Conservation (phyloP, 92 coral and sea anemone species). For the Epizoanthus scotinus region DNA sequence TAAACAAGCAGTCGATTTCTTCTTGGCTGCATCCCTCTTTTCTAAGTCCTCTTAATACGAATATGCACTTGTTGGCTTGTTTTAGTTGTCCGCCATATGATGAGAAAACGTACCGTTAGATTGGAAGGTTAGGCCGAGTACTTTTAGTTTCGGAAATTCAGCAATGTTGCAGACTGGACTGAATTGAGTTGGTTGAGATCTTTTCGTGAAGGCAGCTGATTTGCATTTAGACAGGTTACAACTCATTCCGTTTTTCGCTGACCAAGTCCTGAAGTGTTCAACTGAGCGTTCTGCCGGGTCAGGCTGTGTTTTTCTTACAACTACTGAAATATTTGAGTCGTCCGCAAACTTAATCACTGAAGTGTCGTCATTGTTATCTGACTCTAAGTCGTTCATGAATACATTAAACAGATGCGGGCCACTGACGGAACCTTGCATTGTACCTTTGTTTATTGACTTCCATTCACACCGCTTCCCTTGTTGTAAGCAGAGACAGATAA, state of each 20-base stretch:
- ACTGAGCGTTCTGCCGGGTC: neutral
- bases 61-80: neutral
- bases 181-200: conserved; percentile 1
- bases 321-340: neutral
- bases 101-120: neutral
- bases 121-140: conserved; percentile 11
- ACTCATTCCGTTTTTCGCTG: neutral
- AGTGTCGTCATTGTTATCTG: neutral
- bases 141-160: conserved; percentile 19
- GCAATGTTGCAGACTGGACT: conserved; percentile 16
- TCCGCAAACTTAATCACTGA: neutral
- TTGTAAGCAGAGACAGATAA: no score
- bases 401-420: neutral
- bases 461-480: conserved; percentile 4
- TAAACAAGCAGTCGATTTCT: neutral
- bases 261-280: neutral
- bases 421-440: conserved; percentile 7
- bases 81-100: conserved; percentile 3
- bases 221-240: conserved; percentile 4
- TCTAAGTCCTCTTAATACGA: neutral
- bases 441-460: conserved; percentile 1
- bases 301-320: neutral
- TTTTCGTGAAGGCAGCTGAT: neutral
- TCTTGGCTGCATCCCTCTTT: neutral
- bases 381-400: conserved; percentile 5